Percentiles rank a stretch among this genome's conserved stretches.
phyloP scores from a whole-genome alignment of 2,797 vertebrate species.

The Sandelia bainsii region DNA sequence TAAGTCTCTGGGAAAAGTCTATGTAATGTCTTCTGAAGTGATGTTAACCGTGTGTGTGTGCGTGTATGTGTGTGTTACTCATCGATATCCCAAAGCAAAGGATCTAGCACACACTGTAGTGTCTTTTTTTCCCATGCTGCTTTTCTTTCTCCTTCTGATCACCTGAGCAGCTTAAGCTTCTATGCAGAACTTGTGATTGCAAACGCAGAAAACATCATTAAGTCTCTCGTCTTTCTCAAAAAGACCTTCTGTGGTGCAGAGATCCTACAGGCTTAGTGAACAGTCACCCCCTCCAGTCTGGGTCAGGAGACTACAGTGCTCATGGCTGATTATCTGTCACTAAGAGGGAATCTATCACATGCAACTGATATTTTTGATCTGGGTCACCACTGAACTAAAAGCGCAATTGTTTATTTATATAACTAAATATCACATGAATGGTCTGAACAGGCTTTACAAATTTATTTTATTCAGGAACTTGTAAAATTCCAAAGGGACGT shows the following conservation, averaged over 20 bases:
- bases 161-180: conserved; percentile 74
- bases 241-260: conserved; percentile 57
- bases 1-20: too few species aligned
- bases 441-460: conserved; percentile 5
- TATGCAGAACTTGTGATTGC: conserved; percentile 79
- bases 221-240: conserved; percentile 58
- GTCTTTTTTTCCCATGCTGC: conserved; percentile 21
- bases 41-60: neutral
- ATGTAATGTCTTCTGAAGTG: too few species aligned
- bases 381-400: conserved; percentile 42
- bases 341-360: conserved; percentile 32
- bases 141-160: conserved; percentile 48
- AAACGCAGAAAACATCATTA: conserved; percentile 81
- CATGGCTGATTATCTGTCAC: conserved; percentile 51
- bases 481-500: conserved; percentile 2
- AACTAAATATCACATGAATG: conserved; percentile 8
- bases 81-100: conserved; percentile 37
- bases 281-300: conserved; percentile 55
- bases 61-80: conserved; percentile 10
- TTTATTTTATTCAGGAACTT: conserved; percentile 5
- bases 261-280: conserved; percentile 56
- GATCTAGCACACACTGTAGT: conserved; percentile 33
- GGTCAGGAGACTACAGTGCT: conserved; percentile 61
- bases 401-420: conserved; percentile 25
- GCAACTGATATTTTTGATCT: conserved; percentile 38